Base-by-base conservation (phyloP, 1,140 invertebrate genomes). In the Aporrectodea caliginosa region DNA sequence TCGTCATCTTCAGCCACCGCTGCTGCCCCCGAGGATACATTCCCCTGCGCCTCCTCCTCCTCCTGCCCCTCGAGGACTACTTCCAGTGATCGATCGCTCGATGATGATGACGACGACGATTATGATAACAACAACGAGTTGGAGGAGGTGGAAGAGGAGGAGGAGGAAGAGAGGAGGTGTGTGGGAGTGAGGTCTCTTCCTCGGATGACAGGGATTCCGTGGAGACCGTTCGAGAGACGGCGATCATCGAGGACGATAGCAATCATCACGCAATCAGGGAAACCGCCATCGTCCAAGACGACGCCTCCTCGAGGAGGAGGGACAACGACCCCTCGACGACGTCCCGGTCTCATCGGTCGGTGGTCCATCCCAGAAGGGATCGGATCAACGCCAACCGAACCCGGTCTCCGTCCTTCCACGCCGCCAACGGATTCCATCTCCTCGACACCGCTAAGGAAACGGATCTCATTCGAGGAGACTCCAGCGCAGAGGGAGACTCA, bases 271-370 rank as follows among this genome's bases (percentile, higher is more conserved):
- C 22, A 6, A 58, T 58, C 22, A 6, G 43, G 6, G 43, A 58
- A 58, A 12, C 43, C 6, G 43, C 6, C 6, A 58, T 58, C 43
- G 43, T 58, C 22, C 6, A 12, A 6, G 43, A 58, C 43, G 43
- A 58, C 43, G 43, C n/a, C n/a, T n/a, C n/a, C n/a, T n/a, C n/a
- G n/a, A n/a, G n/a, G n/a, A n/a, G n/a, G n/a, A n/a, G n/a, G 31
- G 79, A 80, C 27, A 81, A 80, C 71, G 71, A 81, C n/a, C n/a
- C n/a, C n/a, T n/a, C 16, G 43, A 58, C 22, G 43, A 58, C 43
- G 43, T 58, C 43, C 43, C 43, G 43, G 22, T 58, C 6, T 58
- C 43, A 22, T 58, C 43, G 43, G 22, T 58, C 22, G 43, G 22
- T 22, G 43, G 43, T n/a, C n/a, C n/a, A n/a, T n/a, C n/a, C n/a